A percentile compares a stretch with the other conserved stretches of the same genome.
These are phyloP conservation scores for Erinaceus europaeus DNA, from an alignment of 2,113 vertebrate genomes.

Conservation along the genomic window DNA sequence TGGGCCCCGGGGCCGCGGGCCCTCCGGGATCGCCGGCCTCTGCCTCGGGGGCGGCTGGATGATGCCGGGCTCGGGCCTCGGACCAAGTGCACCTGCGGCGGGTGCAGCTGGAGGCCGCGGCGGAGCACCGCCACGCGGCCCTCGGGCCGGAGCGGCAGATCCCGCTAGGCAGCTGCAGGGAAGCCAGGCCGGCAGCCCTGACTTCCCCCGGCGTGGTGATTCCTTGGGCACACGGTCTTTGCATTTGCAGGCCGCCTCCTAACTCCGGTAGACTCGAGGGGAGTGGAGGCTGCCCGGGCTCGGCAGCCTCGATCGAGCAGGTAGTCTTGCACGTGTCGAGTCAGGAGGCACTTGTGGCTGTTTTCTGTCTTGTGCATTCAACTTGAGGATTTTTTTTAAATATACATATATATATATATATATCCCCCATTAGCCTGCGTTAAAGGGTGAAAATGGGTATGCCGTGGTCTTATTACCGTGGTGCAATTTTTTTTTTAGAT, in stretches of 20 bases:
- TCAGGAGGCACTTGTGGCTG: neutral
- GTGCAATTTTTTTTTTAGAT: no score
- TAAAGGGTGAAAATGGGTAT: no score
- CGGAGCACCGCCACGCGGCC: conserved; percentile 40
- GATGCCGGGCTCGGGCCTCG: neutral
- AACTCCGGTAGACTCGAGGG: neutral
- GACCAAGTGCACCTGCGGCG: conserved; percentile 12
- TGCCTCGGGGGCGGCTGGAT: neutral
- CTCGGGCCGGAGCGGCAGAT: neutral
- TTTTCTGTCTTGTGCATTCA: neutral
- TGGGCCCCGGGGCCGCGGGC: conserved; percentile 1
- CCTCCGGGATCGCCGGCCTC: neutral
- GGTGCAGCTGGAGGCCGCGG: neutral
- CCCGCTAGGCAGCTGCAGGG: conserved; percentile 42
- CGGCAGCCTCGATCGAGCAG: neutral
- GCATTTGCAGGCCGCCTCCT: neutral
- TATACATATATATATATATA: no score
- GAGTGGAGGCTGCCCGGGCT: neutral
- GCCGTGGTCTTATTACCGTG: no score
- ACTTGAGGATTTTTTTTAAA: no score
- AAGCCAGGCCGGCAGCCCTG: neutral
- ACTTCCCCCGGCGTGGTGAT: neutral
- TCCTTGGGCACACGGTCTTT: no score
- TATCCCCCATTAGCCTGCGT: no score
- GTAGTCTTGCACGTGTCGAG: conserved; percentile 49